Base-by-base conservation (phyloP, 2,797 vertebrate genomes). In the Galago senegalensis region DNA sequence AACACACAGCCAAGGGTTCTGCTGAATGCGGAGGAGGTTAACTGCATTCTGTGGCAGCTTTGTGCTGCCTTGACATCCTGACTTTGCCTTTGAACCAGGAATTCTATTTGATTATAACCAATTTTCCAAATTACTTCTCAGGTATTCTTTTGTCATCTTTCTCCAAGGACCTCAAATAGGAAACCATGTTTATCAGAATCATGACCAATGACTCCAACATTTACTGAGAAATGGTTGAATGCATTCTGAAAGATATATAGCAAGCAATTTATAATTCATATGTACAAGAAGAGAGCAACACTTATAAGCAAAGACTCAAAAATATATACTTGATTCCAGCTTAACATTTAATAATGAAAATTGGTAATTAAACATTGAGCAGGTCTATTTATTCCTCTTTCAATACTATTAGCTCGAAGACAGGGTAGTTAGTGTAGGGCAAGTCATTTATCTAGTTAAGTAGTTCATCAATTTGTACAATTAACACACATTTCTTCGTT, bases 261-360 rank as follows among this genome's bases (percentile, higher is more conserved):
- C 10, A 49, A 6, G n/a, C 23, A 77, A 85, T 70, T 34, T 77
- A 40, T 69, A 77, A 84, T 72, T 70, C 29, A 70, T 40, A 61
- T 53, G 16, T 27, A 60, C 53, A 89, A 94, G 34, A 89, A 61
- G 0, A 85, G 25, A 79, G 85, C 60, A 53, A 29, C 37, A 61
- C 5, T 90, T 53, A 70, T 53, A 70, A 40, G 40, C 56, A 90
- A 84, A 84, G 14, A 2, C 56, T 89, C 56, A 90, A 85, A 77
- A 69, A 67, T 37, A 40, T n/a, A 85, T 69, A 61, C 2, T 10
- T 8, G 61, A n/a, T 61, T 79, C n/a, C 58, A 79, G n/a, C 34
- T 80, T 80, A 37, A 20, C 53, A 49, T 70, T 84, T 85, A 76
- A 70, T 34, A 73, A 53, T 10, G 56, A 93, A 93, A 89, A 53